phyloP scores from a whole-genome alignment of 2,797 vertebrate genomes.

The Phalloptychus januarius region DNA sequence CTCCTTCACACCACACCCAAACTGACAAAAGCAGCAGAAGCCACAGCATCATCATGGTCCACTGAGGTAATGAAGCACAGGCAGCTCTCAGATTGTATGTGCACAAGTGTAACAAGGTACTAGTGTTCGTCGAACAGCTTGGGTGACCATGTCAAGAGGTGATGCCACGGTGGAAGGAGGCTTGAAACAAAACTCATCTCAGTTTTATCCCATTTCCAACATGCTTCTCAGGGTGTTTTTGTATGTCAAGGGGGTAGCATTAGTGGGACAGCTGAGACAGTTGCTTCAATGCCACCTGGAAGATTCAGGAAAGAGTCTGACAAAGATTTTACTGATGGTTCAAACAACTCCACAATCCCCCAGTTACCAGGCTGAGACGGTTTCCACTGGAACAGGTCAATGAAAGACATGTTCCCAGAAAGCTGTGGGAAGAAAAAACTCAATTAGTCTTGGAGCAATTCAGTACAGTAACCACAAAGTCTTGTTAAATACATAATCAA shows the following conservation, averaged over 20 bases:
- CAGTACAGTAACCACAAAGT: background rate
- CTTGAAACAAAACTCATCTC: slow-evolving; percentile 16
- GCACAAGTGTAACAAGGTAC: slow-evolving; percentile 48
- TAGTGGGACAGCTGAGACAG: slow-evolving; percentile 38
- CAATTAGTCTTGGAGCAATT: slow-evolving; percentile 17
- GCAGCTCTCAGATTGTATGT: slow-evolving; percentile 21
- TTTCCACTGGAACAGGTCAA: slow-evolving; percentile 57
- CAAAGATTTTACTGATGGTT: slow-evolving; percentile 38
- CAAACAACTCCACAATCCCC: slow-evolving; percentile 32
- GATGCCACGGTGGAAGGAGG: slow-evolving; percentile 23
- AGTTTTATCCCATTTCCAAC: slow-evolving; percentile 31
- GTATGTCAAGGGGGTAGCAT: slow-evolving; percentile 51
- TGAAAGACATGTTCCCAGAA: slow-evolving; percentile 45
- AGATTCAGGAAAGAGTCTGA: slow-evolving; percentile 48
- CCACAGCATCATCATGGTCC: slow-evolving; percentile 73
- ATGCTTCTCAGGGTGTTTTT: slow-evolving; percentile 10
- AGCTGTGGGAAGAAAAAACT: slow-evolving; percentile 46
- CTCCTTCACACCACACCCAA: slow-evolving; percentile 80
- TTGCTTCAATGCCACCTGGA: slow-evolving; percentile 48
- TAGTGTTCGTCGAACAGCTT: slow-evolving; percentile 35
- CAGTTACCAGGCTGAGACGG: slow-evolving; percentile 40
- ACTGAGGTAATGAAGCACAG: slow-evolving; percentile 22
- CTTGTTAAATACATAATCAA: background rate
- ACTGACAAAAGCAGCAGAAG: slow-evolving; percentile 83
- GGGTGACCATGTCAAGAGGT: slow-evolving; percentile 58